Evolutionary conservation across 2,888 invertebrate species (phyloP).

Genomic region (Charanyca ferruginea): DNA sequence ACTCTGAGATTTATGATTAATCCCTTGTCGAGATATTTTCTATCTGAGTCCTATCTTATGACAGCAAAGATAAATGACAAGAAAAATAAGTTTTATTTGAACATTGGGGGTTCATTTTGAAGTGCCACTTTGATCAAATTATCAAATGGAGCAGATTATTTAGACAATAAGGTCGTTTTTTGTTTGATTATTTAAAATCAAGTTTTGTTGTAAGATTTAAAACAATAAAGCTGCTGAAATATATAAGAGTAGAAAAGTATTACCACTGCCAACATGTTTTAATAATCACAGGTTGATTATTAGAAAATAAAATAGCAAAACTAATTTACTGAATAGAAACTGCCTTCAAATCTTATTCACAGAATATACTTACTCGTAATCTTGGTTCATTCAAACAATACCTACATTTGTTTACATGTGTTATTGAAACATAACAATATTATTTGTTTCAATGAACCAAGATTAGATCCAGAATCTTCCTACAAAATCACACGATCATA

Average conservation of each 20-base stretch:
- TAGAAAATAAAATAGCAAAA: no score
- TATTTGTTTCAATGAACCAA: no score
- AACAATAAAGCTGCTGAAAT: no score
- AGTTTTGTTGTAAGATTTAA: background rate
- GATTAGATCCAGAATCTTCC: constrained; percentile 1
- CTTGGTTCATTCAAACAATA: constrained; percentile 8
- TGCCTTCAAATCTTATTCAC: background rate
- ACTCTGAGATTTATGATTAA: constrained; percentile 71
- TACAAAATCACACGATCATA: constrained; percentile 20
- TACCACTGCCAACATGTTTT: no score
- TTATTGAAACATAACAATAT: no score
- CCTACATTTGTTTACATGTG: no score
- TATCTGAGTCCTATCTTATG: constrained; percentile 53
- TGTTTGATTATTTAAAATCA: background rate
- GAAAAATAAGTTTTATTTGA: constrained; percentile 31
- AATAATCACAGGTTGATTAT: no score
- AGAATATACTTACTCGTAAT: background rate
- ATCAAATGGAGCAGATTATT: background rate
- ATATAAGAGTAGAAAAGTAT: no score
- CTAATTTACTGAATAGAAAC: background rate
- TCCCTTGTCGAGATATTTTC: constrained; percentile 57
- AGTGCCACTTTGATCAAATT: background rate
- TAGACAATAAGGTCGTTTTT: background rate
- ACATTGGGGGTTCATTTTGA: background rate
- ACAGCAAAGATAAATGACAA: constrained; percentile 52